These are phyloP conservation scores for Momotus momota DNA, from an alignment of 2,797 vertebrate species.

Conservation along the genomic window DNA sequence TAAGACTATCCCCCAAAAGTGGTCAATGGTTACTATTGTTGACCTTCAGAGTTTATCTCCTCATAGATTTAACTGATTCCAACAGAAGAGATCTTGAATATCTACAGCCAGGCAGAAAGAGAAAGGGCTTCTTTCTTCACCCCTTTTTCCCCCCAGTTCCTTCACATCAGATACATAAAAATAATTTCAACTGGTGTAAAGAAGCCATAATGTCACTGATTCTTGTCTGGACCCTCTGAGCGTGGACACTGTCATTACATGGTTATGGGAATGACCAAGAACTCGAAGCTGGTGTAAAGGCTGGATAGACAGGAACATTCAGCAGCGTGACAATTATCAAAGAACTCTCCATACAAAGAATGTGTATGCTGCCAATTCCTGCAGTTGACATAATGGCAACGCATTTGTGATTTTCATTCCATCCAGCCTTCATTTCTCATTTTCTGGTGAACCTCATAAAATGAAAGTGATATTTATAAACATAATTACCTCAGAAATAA, in stretches of 20 bases:
- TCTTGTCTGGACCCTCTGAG: not conserved
- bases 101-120: not conserved
- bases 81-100: not conserved
- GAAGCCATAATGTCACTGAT: not conserved
- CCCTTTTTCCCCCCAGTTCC: not conserved
- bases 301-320: not conserved
- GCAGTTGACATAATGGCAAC: not conserved
- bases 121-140: not conserved
- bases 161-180: not conserved
- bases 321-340: not conserved
- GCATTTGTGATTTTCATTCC: not conserved
- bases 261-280: not conserved
- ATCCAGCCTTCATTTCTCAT: not conserved
- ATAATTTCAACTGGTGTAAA: not conserved
- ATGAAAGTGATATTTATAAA: not conserved
- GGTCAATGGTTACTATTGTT: not conserved
- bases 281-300: not conserved
- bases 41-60: not conserved
- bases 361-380: not conserved
- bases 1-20: not conserved
- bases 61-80: not conserved
- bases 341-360: not conserved
- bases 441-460: not conserved
- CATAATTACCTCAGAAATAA: not conserved
- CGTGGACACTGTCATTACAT: not conserved